phyloP scores from a whole-genome alignment of 2,888 invertebrate genomes.

The Polietes domitor region DNA sequence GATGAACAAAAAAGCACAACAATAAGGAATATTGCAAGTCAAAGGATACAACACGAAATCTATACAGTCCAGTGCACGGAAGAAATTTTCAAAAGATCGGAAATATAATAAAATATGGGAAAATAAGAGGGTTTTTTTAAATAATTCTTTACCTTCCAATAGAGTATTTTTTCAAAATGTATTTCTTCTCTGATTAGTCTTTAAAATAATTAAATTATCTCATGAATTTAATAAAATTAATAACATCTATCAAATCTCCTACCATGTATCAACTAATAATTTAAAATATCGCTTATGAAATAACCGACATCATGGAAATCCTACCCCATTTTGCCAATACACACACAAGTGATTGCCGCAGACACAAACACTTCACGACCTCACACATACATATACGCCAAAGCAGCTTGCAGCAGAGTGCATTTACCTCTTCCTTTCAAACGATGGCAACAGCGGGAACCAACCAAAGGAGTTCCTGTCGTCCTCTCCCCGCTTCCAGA shows the following conservation, averaged over 20 bases:
- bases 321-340: background rate
- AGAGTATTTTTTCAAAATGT: no score
- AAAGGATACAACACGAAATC: background rate
- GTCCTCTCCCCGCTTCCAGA: background rate
- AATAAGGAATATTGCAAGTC: background rate
- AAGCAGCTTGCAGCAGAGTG: conserved; percentile 49
- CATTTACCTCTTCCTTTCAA: conserved; percentile 53
- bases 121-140: no score
- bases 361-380: conserved; percentile 24
- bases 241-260: no score
- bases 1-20: background rate
- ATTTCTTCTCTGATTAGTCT: no score
- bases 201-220: no score
- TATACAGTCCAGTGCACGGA: background rate
- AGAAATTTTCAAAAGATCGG: background rate
- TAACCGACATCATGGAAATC: background rate
- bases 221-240: no score
- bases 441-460: background rate
- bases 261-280: no score
- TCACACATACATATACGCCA: conserved; percentile 4
- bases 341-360: background rate
- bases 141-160: no score
- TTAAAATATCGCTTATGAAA: no score
- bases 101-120: background rate
- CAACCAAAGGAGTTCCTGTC: background rate